Conservation (phyloP, 2,888 invertebrate species). For the Drosophila nr. perissopoda region DNA sequence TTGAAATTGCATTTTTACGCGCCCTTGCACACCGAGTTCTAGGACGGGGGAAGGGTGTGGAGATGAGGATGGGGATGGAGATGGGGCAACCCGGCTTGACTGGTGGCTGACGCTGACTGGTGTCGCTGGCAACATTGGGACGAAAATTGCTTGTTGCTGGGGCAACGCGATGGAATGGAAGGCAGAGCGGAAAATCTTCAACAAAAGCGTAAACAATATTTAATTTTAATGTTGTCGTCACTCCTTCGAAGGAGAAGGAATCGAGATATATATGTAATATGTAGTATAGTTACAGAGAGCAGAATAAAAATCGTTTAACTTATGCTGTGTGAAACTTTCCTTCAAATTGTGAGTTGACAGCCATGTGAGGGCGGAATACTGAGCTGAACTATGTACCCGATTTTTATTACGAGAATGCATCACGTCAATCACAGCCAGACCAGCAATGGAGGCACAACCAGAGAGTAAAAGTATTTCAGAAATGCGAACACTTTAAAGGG, state of each 20-base stretch:
- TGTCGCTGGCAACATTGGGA: constrained; percentile 51
- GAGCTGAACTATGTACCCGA: constrained; percentile 22
- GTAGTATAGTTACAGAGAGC: background rate
- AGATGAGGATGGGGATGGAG: background rate
- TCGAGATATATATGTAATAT: constrained; percentile 1
- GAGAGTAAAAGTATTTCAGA: constrained; percentile 49
- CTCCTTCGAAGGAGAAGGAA: constrained; percentile 33
- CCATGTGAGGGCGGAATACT: constrained; percentile 12
- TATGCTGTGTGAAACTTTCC: constrained; percentile 55
- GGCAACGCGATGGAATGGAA: constrained; percentile 54
- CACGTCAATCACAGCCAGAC: constrained; percentile 51
- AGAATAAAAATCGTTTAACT: constrained; percentile 54
- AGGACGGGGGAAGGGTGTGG: constrained; percentile 17
- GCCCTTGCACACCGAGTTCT: constrained; percentile 74
- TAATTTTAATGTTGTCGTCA: constrained; percentile 74
- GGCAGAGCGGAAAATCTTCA: constrained; percentile 57
- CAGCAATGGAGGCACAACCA: constrained; percentile 32
- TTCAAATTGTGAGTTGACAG: constrained; percentile 11
- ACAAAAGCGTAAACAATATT: constrained; percentile 70
- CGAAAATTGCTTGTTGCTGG: constrained; percentile 67
- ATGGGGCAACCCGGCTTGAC: constrained; percentile 12
- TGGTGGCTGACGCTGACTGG: constrained; percentile 22
- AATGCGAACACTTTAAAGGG: constrained; percentile 32
- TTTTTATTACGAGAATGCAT: constrained; percentile 55
- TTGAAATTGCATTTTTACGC: constrained; percentile 81